Base-by-base conservation (phyloP, 2,113 vertebrate genomes). In the Trematocara variabile region DNA sequence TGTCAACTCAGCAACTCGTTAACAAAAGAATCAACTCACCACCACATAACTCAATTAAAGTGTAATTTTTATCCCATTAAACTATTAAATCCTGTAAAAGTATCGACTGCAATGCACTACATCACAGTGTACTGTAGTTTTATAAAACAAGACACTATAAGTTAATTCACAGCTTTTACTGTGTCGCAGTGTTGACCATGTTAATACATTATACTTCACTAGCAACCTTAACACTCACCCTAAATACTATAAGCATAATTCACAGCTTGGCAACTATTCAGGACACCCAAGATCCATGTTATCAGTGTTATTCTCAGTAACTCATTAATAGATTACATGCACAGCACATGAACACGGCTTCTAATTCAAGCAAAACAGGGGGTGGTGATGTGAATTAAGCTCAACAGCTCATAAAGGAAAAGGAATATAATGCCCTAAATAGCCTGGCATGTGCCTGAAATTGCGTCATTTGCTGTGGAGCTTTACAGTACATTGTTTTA, bases 1-100 rank as follows among this genome's bases (percentile, higher is more conserved):
- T 52, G 79, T 79, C 34, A n/a, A 85, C 73, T 88, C 77, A 81
- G 91, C 84, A 58, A 28, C 79, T 86, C 13, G 5, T 50, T 30
- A n/a, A 80, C 68, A 86, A 84, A 46, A 82, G 68, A 87, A 52
- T 34, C n/a, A 30, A 82, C n/a, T 82, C 58, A 37, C 4, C 80
- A 48, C 53, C 20, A 73, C 75, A 87, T n/a, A 1, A 46, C 8
- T 79, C 4, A 16, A 79, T 79, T 60, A n/a, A 65, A 37, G 41
- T 52, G 75, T 63, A 0, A 28, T 50, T 56, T 77, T 33, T 22
- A 25, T 65, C 28, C 30, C 1, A 37, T 63, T 81, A n/a, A 54
- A 52, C 5, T 7, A 8, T 46, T 56, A 65, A 87, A 86, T 28
- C 20, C 75, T 46, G 12, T 34, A 44, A 18, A 13, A 48, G 16